Evolutionary conservation across 30 jellyfish, hydroid and myxozoan genomes (phyloP).

Genomic region (Catostylus mosaicus): DNA sequence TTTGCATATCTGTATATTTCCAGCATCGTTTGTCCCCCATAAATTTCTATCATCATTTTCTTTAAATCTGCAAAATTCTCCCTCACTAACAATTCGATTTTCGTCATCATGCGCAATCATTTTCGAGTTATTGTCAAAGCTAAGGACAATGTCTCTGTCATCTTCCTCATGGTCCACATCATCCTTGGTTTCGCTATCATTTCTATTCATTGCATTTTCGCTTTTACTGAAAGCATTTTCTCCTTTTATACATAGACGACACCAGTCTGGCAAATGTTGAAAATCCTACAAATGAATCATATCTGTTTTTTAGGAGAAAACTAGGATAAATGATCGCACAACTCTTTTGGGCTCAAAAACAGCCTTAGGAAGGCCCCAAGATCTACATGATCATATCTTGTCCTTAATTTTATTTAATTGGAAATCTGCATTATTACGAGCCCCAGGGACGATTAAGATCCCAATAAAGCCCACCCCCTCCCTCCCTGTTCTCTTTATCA

Average conservation of each 20-base stretch:
- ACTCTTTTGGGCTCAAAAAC: too few relatives aligned
- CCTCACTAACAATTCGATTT: background rate
- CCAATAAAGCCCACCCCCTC: too few relatives aligned
- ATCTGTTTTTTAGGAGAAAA: too few relatives aligned
- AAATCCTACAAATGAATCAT: too few relatives aligned
- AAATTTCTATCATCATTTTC: background rate
- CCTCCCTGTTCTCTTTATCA: too few relatives aligned
- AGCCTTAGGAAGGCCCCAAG: too few relatives aligned
- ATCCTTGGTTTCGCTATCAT: background rate
- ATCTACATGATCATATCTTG: too few relatives aligned
- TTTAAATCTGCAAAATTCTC: background rate
- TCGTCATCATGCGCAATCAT: background rate
- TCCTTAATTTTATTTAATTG: too few relatives aligned
- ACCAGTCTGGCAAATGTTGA: constrained; percentile 64
- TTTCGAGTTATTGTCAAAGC: background rate
- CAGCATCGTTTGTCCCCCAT: background rate
- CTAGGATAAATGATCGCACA: too few relatives aligned
- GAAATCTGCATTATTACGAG: too few relatives aligned
- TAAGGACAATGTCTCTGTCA: background rate
- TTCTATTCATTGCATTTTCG: background rate
- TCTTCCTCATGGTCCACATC: background rate
- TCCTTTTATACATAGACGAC: constrained; percentile 30
- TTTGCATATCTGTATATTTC: background rate
- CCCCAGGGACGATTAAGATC: too few relatives aligned
- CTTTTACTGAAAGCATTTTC: background rate